phyloP scores from a whole-genome alignment of 2,113 vertebrate genomes.

The Fregetta grallaria region DNA sequence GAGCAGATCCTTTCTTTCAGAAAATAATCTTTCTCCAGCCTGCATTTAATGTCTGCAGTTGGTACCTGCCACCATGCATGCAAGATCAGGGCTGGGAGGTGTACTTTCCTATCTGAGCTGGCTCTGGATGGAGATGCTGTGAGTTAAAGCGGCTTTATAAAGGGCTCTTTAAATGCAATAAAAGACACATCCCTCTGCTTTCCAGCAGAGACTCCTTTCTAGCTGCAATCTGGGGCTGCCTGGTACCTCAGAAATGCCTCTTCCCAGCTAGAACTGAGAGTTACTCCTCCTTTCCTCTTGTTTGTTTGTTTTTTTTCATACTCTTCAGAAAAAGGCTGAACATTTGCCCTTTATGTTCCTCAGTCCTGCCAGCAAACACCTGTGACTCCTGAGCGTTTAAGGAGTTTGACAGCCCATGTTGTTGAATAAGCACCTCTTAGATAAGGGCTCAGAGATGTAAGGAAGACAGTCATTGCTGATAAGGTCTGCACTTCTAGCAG shows the following conservation, averaged over 20 bases:
- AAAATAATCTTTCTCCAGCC: background rate
- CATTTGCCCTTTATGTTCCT: rapidly evolving
- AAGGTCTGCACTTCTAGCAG: background rate
- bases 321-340: background rate
- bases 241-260: background rate
- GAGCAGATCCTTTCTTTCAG: background rate
- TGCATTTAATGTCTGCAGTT: background rate
- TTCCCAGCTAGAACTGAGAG: background rate
- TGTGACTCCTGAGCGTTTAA: background rate
- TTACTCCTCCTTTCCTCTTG: background rate
- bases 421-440: background rate
- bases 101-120: background rate
- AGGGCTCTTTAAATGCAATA: background rate
- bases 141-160: background rate
- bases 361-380: background rate
- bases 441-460: background rate
- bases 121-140: background rate
- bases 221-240: background rate
- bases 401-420: background rate
- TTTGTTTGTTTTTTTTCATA: no score
- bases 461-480: background rate
- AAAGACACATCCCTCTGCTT: background rate
- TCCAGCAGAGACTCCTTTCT: background rate
- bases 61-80: background rate
- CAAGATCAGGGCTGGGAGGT: background rate